A percentile compares a stretch with the other conserved stretches of the same genome.
These are phyloP conservation scores for Pelosia muscerda DNA, from an alignment of 2,888 invertebrate genomes.

Conservation along the genomic window DNA sequence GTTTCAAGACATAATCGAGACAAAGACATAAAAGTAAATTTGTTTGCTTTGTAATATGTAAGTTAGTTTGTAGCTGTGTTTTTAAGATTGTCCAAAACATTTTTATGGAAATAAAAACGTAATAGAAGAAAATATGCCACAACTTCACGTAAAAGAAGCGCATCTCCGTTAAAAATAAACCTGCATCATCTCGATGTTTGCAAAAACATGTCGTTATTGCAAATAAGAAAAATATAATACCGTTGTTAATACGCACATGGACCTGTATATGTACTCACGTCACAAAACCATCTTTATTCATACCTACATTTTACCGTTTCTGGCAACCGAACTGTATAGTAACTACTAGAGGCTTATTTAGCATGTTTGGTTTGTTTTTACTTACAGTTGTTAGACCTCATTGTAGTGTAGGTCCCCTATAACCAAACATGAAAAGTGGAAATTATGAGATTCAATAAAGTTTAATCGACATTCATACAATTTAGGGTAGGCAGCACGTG, in stretches of 20 bases:
- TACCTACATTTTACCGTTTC: conserved; percentile 1
- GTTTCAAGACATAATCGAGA: neutral
- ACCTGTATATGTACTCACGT: neutral
- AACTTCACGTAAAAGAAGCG: neutral
- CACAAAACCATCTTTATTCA: neutral
- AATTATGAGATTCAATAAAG: neutral
- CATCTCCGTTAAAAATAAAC: neutral
- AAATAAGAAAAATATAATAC: neutral
- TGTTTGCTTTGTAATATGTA: no score
- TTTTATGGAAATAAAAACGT: neutral
- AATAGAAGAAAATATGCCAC: neutral
- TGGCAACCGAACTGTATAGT: neutral
- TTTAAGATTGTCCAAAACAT: no score
- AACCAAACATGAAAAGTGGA: neutral
- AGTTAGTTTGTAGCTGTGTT: no score
- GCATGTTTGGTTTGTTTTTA: no score
- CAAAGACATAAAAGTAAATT: no score
- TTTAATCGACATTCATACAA: no score
- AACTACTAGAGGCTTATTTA: neutral
- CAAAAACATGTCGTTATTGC: neutral
- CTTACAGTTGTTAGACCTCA: no score
- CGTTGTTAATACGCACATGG: neutral
- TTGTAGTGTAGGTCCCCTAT: no score
- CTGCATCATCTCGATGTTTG: neutral
- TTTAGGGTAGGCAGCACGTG: no score